A percentile compares a stretch with the other conserved stretches of the same genome.
Evolutionary conservation across 2,113 vertebrate species (phyloP).

Genomic region (Muntiacus reevesi): DNA sequence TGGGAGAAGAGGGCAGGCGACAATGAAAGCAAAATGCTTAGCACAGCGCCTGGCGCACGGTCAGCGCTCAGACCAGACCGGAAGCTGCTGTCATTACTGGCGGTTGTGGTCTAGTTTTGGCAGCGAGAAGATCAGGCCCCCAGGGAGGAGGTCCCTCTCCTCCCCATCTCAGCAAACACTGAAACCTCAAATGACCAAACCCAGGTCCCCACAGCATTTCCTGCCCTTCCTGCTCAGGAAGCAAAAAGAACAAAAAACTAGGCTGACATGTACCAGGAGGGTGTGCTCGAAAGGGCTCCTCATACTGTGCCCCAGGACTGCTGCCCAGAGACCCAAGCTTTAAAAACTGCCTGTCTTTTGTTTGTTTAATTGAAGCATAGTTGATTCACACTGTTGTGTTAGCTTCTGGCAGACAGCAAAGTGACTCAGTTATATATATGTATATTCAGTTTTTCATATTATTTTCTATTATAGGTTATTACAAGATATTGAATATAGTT

Average conservation of each 20-base stretch:
- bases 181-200: conserved; percentile 39
- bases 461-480: not conserved
- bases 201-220: not conserved
- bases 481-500: not conserved
- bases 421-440: not conserved
- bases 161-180: conserved; percentile 7
- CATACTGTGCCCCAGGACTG: not conserved
- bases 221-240: not conserved
- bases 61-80: not conserved
- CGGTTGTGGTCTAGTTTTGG: conserved; percentile 34
- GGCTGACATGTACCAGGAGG: not conserved
- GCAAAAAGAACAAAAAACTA: not conserved
- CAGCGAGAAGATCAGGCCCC: not conserved
- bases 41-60: conserved; percentile 1
- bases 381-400: not conserved
- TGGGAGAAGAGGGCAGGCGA: not conserved
- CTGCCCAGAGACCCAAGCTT: not conserved
- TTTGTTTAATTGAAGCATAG: not conserved
- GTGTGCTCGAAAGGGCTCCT: not conserved
- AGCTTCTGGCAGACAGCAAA: not conserved
- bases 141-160: not conserved
- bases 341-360: not conserved
- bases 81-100: conserved; percentile 14
- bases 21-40: conserved; percentile 40
- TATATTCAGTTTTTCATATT: not conserved